phyloP scores from a whole-genome alignment of 2,888 invertebrate genomes.

The Drosophila atripex region DNA sequence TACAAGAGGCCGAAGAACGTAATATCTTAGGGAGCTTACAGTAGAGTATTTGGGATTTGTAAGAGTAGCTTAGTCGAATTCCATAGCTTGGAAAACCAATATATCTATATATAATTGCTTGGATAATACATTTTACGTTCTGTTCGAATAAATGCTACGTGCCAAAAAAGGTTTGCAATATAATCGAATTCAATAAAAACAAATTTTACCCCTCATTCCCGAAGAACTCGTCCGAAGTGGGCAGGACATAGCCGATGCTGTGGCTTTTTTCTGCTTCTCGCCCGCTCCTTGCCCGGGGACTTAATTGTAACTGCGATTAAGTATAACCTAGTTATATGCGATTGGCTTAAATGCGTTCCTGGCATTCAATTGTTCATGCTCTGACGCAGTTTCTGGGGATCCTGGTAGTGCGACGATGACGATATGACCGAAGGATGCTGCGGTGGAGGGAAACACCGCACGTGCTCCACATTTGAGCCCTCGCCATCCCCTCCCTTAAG shows the following conservation, averaged over 20 bases:
- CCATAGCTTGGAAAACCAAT: slow-evolving; percentile 42
- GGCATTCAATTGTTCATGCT: slow-evolving; percentile 81
- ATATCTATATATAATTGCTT: slow-evolving; percentile 63
- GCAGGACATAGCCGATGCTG: slow-evolving; percentile 4
- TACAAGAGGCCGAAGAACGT: slow-evolving; percentile 32
- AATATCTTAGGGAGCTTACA: slow-evolving; percentile 40
- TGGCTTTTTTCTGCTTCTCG: slow-evolving; percentile 8
- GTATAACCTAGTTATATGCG: slow-evolving; percentile 45
- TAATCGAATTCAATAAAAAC: slow-evolving; percentile 62
- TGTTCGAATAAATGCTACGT: slow-evolving; percentile 37
- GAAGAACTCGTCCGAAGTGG: slow-evolving; percentile 20
- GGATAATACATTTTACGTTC: slow-evolving; percentile 59
- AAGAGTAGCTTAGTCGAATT: slow-evolving; percentile 33
- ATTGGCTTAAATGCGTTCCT: slow-evolving; percentile 55
- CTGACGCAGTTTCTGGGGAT: slow-evolving; percentile 86
- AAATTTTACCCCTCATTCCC: slow-evolving; percentile 10
- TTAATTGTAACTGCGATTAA: slow-evolving; percentile 50
- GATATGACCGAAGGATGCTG: slow-evolving; percentile 88
- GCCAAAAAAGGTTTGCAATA: slow-evolving; percentile 54
- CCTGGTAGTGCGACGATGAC: slow-evolving; percentile 86
- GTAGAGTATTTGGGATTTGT: slow-evolving; percentile 46
- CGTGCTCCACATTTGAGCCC: slow-evolving; percentile 96
- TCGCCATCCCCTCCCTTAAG: slow-evolving; percentile 93
- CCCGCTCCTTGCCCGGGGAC: slow-evolving; percentile 1
- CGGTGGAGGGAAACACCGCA: slow-evolving; percentile 98